Base-by-base conservation (phyloP, 2,888 invertebrate species). In the Oscheius sp. region DNA sequence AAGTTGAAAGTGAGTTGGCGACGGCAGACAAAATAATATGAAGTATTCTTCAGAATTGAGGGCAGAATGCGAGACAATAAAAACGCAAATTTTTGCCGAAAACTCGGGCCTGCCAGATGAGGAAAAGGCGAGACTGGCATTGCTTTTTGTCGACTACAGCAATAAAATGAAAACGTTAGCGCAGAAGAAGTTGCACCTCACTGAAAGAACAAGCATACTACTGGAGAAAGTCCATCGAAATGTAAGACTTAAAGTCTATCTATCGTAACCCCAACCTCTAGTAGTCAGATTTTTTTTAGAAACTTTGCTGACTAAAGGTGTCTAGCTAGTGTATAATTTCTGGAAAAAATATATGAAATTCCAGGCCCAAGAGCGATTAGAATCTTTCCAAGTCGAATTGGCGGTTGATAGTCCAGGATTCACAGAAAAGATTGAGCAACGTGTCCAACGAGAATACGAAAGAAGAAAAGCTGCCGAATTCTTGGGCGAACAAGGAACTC, bases 371-470 rank as follows among this genome's bases (percentile, higher is more conserved):
- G 90, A 90, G 88, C 96, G 96, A 87, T 88, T 96, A 52, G 92
- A 94, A 82, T 96, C 97, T 88, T 98, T 97, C 88, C 97, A 97
- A 89, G 93, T 96, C 91, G 98, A 98, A 89, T 88, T 98, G 67
- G 97, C 98, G 88, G 96, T 96, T 0, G 97, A 98, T 88, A 95
- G 96, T 89, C 94, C 96, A 82, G 97, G 97, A 2, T 95, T 96
- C 65, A 97, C 97, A 0, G 96, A 96, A 89, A 90, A 94, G 57
- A 88, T 97, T 37, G 80, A 82, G 52, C 27, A 55, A 25, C 58
- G 37, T 55, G 33, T 34, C 29, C 25, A 64, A 33, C 17, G 34
- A n/a, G 23, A 20, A 15, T n/a, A 17, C 29, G 50, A n/a, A 23
- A n/a, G n/a, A 17, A 20, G 34, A 3, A 34, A 37, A 37, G 23